Evolutionary conservation across 2,113 vertebrate species (phyloP).

Genomic region (Syngnathus scovelli): DNA sequence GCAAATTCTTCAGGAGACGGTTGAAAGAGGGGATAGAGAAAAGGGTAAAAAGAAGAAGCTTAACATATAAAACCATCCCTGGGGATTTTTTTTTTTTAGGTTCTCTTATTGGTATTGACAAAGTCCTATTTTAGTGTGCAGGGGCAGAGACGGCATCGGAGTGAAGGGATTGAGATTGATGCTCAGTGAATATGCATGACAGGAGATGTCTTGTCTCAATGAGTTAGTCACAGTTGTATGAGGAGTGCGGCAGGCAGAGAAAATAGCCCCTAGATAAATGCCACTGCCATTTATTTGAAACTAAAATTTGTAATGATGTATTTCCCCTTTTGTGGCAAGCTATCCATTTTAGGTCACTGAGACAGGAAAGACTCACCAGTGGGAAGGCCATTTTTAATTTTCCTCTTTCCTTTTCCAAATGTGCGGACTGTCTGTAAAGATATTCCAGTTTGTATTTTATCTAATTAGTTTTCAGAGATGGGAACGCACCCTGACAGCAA

Average conservation of each 20-base stretch:
- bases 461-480: slow-evolving; percentile 35
- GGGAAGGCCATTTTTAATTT: slow-evolving; percentile 29
- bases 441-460: slow-evolving; percentile 31
- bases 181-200: slow-evolving; percentile 43
- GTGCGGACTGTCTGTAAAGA: slow-evolving; percentile 17
- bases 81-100: slow-evolving; percentile 5
- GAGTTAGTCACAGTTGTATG: slow-evolving; percentile 51
- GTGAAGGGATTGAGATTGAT: slow-evolving; percentile 53
- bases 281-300: slow-evolving; percentile 25
- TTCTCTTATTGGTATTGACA: slow-evolving; percentile 39
- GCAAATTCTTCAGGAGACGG: neutral
- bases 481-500: slow-evolving; percentile 32
- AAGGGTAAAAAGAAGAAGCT: neutral
- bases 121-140: slow-evolving; percentile 33
- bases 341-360: slow-evolving; percentile 37
- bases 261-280: slow-evolving; percentile 41
- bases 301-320: slow-evolving; percentile 34
- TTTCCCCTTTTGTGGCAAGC: slow-evolving; percentile 22
- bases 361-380: slow-evolving; percentile 4
- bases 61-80: slow-evolving; percentile 7
- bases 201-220: slow-evolving; percentile 47
- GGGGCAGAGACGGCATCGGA: slow-evolving; percentile 31
- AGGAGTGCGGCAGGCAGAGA: slow-evolving; percentile 28
- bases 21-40: neutral
- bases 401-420: slow-evolving; percentile 8